A percentile compares a stretch with the other conserved stretches of the same genome.
Conservation (phyloP, 1,140 invertebrate genomes). For the Littorina saxatilis region DNA sequence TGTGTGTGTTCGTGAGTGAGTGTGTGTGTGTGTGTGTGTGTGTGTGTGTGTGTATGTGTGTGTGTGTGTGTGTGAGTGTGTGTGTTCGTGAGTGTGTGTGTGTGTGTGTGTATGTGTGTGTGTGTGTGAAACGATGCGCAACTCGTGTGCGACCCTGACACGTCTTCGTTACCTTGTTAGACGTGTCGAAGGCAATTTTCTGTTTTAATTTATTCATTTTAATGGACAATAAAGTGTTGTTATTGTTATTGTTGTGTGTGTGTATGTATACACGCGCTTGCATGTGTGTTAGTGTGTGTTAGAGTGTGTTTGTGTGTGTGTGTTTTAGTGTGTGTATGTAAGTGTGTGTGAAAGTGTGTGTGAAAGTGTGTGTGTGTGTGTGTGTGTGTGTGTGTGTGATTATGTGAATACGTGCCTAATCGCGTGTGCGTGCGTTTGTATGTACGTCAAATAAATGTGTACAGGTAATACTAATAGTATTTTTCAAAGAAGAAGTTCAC, state of each 20-base stretch:
- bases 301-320: too few relatives aligned
- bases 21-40: constrained; percentile 29
- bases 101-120: constrained; percentile 27
- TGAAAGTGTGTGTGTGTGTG: constrained; percentile 33
- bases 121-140: not conserved
- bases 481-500: too few relatives aligned
- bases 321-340: too few relatives aligned
- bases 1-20: constrained; percentile 21
- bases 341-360: not conserved
- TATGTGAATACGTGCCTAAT: constrained; percentile 28
- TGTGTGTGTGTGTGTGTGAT: constrained; percentile 33
- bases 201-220: too few relatives aligned
- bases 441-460: not conserved
- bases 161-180: too few relatives aligned
- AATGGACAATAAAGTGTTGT: too few relatives aligned
- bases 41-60: constrained; percentile 30
- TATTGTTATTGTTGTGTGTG: too few relatives aligned
- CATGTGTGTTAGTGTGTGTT: too few relatives aligned
- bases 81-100: constrained; percentile 28
- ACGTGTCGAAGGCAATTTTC: too few relatives aligned
- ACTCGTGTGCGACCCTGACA: too few relatives aligned
- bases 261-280: too few relatives aligned
- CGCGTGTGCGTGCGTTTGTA: constrained; percentile 32
- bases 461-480: not conserved
- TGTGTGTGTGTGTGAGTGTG: constrained; percentile 29